Evolutionary conservation across 2,888 invertebrate species (phyloP).

Genomic region (Oscheius sp.): DNA sequence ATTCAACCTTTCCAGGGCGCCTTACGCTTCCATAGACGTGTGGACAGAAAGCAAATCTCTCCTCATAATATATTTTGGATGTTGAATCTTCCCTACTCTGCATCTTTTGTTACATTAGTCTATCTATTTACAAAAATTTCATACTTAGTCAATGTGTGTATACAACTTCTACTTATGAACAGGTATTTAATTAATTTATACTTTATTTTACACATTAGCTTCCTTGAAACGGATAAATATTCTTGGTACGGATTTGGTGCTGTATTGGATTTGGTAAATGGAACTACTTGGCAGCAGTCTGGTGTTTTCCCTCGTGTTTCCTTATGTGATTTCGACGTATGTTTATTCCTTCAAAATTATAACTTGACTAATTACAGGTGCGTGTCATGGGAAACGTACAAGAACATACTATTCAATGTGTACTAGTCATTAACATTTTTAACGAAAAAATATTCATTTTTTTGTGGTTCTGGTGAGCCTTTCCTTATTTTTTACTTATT

Average conservation of each 20-base stretch:
- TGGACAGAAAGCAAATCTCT: constrained; percentile 64
- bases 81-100: constrained; percentile 69
- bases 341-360: constrained; percentile 18
- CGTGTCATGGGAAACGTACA: constrained; percentile 70
- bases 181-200: constrained; percentile 35
- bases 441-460: constrained; percentile 70
- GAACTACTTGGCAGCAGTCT: constrained; percentile 66
- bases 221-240: constrained; percentile 65
- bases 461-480: constrained; percentile 69
- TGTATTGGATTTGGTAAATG: constrained; percentile 63
- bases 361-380: constrained; percentile 44
- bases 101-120: constrained; percentile 68
- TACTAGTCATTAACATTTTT: constrained; percentile 70
- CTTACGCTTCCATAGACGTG: constrained; percentile 68
- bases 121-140: constrained; percentile 68
- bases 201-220: constrained; percentile 45
- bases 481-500: not conserved
- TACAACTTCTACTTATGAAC: constrained; percentile 68
- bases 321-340: constrained; percentile 67
- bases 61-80: constrained; percentile 64
- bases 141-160: constrained; percentile 66
- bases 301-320: constrained; percentile 69
- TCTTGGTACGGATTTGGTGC: constrained; percentile 68
- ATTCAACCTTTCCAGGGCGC: no score
- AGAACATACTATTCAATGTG: constrained; percentile 69